Evolutionary conservation across 2,113 vertebrate genomes (phyloP), one percentile per base, ranked within the genome.

Genomic region (Tachysurus vachellii): DNA sequence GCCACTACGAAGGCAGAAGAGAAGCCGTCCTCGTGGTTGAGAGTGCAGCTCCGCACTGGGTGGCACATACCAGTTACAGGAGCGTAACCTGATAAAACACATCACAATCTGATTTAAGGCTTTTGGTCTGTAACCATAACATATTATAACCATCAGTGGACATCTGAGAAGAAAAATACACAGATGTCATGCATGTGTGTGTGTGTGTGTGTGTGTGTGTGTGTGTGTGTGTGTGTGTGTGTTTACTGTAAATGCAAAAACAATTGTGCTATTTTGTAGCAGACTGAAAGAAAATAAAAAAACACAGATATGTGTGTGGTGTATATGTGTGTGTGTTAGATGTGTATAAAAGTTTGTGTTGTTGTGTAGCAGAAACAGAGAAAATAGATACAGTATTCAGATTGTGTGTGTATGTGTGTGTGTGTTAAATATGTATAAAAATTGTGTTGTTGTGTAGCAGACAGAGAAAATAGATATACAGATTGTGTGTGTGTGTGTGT

Each of bases 1-100:
- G 98, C 98, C 2, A 99, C 95, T 0, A 99, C 98, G 0, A 99
- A 99, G 0, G 98, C 98, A 0, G 97, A 99, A 6, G 98, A 97
- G 91, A 99, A 99, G 4, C 98, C 98, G 0, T 99, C 98, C 76
- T 99, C 98, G 0, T 98, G 94, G 92, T 97, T 98, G 14, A 99
- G 96, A 79, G 97, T 97, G 86, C 98, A 99, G 87, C 98, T 99
- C 42, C 97, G 95, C 11, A 99, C 94, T 0, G 97, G 93, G 88
- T 97, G 97, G 89, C 98, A 99, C 98, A 99, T 99, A 17, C 98
- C 98, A 0, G 97, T 99, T 86, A 99, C 96, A 0, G 98, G 98
- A 1, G 98, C 98, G 0, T 99, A 99, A 75, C 98, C 98, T 99
- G 81, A 79, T 50, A 70, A 86, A 21, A 88, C 80, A 90, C 47